Conservation (phyloP, 2,888 invertebrate species). For the Saturnia pavonia region DNA sequence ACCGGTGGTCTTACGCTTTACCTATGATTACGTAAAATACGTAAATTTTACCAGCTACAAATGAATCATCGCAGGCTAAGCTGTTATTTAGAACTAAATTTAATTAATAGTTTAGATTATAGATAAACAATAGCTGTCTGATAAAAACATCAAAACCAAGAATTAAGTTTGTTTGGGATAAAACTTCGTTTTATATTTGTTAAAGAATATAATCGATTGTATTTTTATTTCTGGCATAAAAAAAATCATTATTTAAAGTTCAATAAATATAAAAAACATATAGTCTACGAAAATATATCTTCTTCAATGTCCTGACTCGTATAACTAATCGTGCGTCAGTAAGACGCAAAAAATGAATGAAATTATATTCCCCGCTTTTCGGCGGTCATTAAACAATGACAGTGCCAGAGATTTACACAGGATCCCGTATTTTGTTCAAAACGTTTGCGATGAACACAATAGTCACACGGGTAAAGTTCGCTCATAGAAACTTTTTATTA, state of each 20-base stretch:
- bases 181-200: too few species aligned
- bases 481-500: constrained; percentile 34
- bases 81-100: background rate
- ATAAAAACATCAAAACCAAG: background rate
- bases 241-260: too few species aligned
- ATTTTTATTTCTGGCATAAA: background rate
- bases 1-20: too few species aligned
- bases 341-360: constrained; percentile 49
- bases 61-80: too few species aligned
- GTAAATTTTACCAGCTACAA: background rate
- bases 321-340: constrained; percentile 22
- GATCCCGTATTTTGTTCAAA: constrained; percentile 31
- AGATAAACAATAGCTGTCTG: background rate
- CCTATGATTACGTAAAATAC: too few species aligned
- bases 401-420: constrained; percentile 41
- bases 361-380: constrained; percentile 55
- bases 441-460: constrained; percentile 33
- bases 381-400: constrained; percentile 60
- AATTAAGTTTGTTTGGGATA: background rate
- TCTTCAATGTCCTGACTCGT: constrained; percentile 33
- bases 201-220: background rate
- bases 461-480: constrained; percentile 29
- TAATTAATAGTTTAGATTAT: background rate
- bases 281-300: too few species aligned
- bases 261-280: too few species aligned